Evolutionary conservation across 2,113 vertebrate genomes (phyloP).

Genomic region (Ceyx melanurus): DNA sequence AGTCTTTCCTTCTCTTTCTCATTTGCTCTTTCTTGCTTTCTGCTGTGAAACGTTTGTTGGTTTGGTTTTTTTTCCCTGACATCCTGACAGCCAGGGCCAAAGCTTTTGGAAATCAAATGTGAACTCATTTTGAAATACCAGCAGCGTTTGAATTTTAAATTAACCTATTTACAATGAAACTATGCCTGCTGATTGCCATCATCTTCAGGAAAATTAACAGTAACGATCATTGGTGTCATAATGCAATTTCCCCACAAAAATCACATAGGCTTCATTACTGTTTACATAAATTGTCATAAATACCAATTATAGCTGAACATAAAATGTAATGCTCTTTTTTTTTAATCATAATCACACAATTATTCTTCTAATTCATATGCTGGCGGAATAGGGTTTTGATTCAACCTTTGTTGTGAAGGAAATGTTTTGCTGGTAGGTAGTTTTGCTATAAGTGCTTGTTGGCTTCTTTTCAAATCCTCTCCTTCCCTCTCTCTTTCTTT

Average conservation of each 20-base stretch:
- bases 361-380: conserved; percentile 82
- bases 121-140: conserved; percentile 82
- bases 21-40: conserved; percentile 16
- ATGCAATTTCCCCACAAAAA: conserved; percentile 83
- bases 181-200: conserved; percentile 84
- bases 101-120: conserved; percentile 79
- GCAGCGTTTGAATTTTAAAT: conserved; percentile 84
- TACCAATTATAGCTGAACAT: conserved; percentile 85
- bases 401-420: conserved; percentile 78
- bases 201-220: conserved; percentile 87
- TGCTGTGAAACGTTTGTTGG: conserved; percentile 56
- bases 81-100: conserved; percentile 69
- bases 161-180: conserved; percentile 86
- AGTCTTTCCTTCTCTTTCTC: background rate
- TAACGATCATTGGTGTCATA: conserved; percentile 85
- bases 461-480: conserved; percentile 73
- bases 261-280: conserved; percentile 85
- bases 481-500: background rate
- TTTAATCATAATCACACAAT: conserved; percentile 83
- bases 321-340: conserved; percentile 83
- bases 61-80: conserved; percentile 42
- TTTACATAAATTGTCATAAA: conserved; percentile 88
- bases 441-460: conserved; percentile 68
- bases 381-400: conserved; percentile 75
- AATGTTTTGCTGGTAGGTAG: conserved; percentile 71